Conservation (phyloP, 2,797 vertebrate species). For the Nothura maculosa region DNA sequence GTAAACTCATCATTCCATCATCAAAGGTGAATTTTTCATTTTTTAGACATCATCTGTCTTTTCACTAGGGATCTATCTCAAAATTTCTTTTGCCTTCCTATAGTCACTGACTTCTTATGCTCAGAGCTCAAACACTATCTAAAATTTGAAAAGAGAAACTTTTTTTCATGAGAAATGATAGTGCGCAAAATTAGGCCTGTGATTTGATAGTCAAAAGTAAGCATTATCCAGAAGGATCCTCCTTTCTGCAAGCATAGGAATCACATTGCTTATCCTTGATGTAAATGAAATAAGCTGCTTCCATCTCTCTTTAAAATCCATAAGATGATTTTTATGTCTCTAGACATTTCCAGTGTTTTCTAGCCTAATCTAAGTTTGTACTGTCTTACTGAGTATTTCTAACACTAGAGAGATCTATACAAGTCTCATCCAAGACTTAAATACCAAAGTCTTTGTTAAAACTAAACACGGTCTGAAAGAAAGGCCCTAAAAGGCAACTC, state of each 20-base stretch:
- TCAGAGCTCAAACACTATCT: neutral
- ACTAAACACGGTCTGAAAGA: neutral
- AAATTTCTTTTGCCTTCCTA: neutral
- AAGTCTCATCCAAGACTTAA: neutral
- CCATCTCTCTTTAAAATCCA: neutral
- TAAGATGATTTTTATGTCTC: neutral
- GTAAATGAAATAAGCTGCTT: neutral
- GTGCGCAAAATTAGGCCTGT: neutral
- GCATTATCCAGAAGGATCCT: neutral
- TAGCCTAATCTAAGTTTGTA: neutral
- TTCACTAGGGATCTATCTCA: neutral
- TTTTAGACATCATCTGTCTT: neutral
- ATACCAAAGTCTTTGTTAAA: neutral
- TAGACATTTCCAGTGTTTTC: neutral
- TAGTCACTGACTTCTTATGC: neutral
- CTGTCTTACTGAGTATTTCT: neutral
- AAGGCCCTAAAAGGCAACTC: neutral
- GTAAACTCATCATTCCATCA: neutral
- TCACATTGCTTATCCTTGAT: neutral
- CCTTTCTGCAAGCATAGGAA: neutral
- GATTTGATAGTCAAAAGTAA: neutral
- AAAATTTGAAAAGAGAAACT: neutral
- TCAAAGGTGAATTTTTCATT: neutral
- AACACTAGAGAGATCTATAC: neutral
- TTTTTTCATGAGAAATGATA: neutral